These are phyloP conservation scores for Lepus europaeus DNA, from an alignment of 2,113 vertebrate species.

Conservation along the genomic window DNA sequence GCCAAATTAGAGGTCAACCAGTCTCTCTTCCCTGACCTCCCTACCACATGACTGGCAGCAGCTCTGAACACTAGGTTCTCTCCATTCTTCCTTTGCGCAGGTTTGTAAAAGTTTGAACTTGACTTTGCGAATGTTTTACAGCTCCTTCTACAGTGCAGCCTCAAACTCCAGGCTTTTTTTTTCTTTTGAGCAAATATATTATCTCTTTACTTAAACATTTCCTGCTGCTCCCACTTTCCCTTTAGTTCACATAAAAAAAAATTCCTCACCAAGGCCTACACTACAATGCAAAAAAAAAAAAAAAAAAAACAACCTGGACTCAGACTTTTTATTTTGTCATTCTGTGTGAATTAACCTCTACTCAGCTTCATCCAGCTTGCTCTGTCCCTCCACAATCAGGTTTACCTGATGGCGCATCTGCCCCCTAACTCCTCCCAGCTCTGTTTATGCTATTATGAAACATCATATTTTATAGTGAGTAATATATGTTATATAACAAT, in stretches of 20 bases:
- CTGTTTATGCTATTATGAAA: neutral
- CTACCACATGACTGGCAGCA: accelerated
- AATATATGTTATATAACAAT: neutral
- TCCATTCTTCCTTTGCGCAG: neutral
- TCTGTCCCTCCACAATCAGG: neutral
- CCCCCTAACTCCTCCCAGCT: neutral
- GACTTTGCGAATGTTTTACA: too few species aligned
- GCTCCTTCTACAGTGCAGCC: too few species aligned
- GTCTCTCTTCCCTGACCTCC: neutral
- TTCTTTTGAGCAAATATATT: neutral
- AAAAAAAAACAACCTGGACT: neutral
- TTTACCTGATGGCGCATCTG: neutral
- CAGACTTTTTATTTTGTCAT: neutral
- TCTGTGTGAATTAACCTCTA: neutral
- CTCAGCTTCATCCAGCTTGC: neutral
- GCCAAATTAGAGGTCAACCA: neutral
- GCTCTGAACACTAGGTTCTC: too few species aligned
- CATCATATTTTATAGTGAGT: neutral
- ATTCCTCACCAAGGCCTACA: neutral
- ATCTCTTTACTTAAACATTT: neutral
- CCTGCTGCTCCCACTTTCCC: neutral
- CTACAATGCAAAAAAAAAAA: too few species aligned
- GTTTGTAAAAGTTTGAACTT: neutral
- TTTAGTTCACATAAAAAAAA: neutral
- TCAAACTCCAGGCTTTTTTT: neutral